Evolutionary conservation across 2,888 invertebrate species (phyloP).

Genomic region (Eucriotettix oculatus): DNA sequence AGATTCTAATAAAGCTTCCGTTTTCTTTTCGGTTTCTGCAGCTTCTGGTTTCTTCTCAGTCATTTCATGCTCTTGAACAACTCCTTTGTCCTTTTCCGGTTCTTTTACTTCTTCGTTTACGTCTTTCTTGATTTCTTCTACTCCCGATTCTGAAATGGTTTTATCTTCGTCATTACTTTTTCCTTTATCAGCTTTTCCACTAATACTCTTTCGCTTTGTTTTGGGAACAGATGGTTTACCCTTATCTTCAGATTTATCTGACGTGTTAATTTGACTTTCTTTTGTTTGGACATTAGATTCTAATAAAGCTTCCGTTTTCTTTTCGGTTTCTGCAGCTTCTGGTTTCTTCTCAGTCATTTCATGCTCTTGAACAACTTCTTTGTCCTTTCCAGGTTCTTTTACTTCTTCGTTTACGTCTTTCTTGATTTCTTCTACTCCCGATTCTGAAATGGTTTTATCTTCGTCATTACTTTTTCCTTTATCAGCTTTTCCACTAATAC

Average conservation of each 20-base stretch:
- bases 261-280: constrained; percentile 7
- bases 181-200: constrained; percentile 5
- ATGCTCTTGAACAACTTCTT: constrained; percentile 9
- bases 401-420: constrained; percentile 1
- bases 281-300: constrained; percentile 8
- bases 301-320: constrained; percentile 9
- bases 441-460: not conserved
- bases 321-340: constrained; percentile 7
- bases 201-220: no score
- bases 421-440: not conserved
- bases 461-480: constrained; percentile 8
- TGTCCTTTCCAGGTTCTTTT: not conserved
- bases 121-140: not conserved
- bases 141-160: not conserved
- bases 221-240: no score
- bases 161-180: constrained; percentile 5
- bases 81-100: constrained; percentile 2
- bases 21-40: constrained; percentile 11
- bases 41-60: constrained; percentile 6
- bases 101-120: not conserved
- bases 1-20: constrained; percentile 6
- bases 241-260: not conserved
- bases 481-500: constrained; percentile 1
- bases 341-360: constrained; percentile 10
- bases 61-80: constrained; percentile 11